Evolutionary conservation across 2,113 vertebrate species (phyloP), one percentile per base, ranked within the genome.

Genomic region (Leptodactylus fuscus): DNA sequence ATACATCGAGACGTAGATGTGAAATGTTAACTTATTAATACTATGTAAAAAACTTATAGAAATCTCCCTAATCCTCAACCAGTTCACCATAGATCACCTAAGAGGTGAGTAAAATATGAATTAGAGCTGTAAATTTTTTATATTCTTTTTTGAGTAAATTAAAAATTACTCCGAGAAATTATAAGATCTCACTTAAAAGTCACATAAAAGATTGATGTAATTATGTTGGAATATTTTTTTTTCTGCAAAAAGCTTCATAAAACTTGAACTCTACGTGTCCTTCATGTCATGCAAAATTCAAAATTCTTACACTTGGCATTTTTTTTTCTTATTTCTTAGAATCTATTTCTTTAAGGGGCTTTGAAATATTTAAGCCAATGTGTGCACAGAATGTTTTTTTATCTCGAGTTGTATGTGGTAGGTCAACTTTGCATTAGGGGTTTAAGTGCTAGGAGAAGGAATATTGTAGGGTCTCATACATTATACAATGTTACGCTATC

Each of bases 241-340:
- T 44, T 10, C 24, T 0, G 34, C 44, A 80, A 80, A 76, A 62
- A 41, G 24, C 34, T 38, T 11, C 12, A 36, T 44, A 27, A 62
- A 80, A 80, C 38, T 22, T 36, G 29, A 49, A 49, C 48, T 53
- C 29, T 29, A 9, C 49, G 32, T 58, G 32, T 20, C 58, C 75
- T 78, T 11, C 36, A 55, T 38, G 32, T 80, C 55, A 80, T 80
- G 34, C 11, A 80, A 44, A 78, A 80, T 60, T 60, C 22, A 62
- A 48, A 24, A 60, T 62, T 58, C 12, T 44, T 34, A 16, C 29
- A 27, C 49, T 58, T 60, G 38, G 9, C 53, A 4, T 5, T 55
- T 60, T 38, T 22, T 13, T 24, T 62, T 62, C 18, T 41, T n/a
- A 62, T 44, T 70, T 22, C 46, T 51, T 34, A 4, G 73, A 24